These are phyloP conservation scores for Nycticryphes semicollaris DNA, from an alignment of 2,113 vertebrate genomes.

Conservation along the genomic window DNA sequence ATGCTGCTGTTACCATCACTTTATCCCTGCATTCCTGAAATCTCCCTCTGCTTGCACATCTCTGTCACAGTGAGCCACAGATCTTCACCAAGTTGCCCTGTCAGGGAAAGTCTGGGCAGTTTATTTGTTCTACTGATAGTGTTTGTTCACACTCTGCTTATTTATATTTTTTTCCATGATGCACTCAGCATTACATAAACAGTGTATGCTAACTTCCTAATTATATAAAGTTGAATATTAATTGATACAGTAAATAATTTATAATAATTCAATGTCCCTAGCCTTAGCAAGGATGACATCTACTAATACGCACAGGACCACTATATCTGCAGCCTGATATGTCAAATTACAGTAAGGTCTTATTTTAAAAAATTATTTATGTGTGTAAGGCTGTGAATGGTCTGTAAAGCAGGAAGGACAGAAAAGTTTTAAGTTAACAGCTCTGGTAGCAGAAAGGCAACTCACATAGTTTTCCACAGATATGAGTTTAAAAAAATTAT, in stretches of 20 bases:
- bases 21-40: background rate
- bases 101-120: background rate
- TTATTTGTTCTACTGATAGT: background rate
- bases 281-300: background rate
- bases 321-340: background rate
- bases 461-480: background rate
- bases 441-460: background rate
- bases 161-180: background rate
- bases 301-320: background rate
- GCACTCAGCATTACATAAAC: background rate
- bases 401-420: background rate
- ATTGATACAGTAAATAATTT: background rate
- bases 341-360: background rate
- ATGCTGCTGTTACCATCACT: background rate
- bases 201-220: background rate
- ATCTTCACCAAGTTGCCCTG: background rate
- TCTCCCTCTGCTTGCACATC: rapidly evolving
- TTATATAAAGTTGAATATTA: background rate
- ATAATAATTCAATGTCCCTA: background rate
- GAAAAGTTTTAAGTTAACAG: background rate
- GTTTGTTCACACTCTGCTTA: background rate
- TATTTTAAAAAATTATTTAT: background rate
- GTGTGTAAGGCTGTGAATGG: background rate
- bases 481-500: background rate
- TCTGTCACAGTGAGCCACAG: background rate